phyloP scores from a whole-genome alignment of 2,888 invertebrate species.

The Sinhomidia bicolor region DNA sequence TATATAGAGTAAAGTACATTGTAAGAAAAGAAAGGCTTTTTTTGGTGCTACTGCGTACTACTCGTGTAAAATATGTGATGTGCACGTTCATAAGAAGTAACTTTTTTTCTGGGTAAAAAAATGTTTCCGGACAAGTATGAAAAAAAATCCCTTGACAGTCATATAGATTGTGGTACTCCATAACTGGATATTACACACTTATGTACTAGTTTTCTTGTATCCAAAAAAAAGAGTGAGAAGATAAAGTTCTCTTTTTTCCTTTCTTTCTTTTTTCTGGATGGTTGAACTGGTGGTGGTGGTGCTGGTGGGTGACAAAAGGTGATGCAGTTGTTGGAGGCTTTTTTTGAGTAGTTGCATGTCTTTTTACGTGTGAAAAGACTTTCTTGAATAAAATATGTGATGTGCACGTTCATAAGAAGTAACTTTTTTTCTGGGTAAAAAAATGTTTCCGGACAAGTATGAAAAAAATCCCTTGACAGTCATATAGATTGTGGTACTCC shows the following conservation, averaged over 20 bases:
- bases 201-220: not conserved
- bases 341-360: not conserved
- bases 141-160: slow-evolving; percentile 1
- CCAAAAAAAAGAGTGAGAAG: slow-evolving; percentile 7
- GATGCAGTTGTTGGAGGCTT: slow-evolving; percentile 14
- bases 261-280: not conserved
- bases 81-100: slow-evolving; percentile 6
- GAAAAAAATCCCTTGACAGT: not conserved
- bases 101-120: slow-evolving; percentile 13
- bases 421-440: slow-evolving; percentile 12
- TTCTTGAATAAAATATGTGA: slow-evolving; percentile 34
- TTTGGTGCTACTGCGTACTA: too few relatives aligned
- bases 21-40: slow-evolving; percentile 20
- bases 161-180: not conserved
- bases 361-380: slow-evolving; percentile 28
- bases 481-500: not conserved
- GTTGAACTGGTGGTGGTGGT: slow-evolving; percentile 6
- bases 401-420: not conserved
- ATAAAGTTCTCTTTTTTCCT: too few relatives aligned
- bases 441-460: slow-evolving; percentile 32
- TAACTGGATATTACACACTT: not conserved
- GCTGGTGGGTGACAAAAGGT: slow-evolving; percentile 7
- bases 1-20: too few relatives aligned
- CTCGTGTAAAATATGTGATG: slow-evolving; percentile 32
- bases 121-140: slow-evolving; percentile 26